A percentile compares a stretch with the other conserved stretches of the same genome.
Conservation (phyloP, 2,888 invertebrate species). For the Drosophila gaucha region DNA sequence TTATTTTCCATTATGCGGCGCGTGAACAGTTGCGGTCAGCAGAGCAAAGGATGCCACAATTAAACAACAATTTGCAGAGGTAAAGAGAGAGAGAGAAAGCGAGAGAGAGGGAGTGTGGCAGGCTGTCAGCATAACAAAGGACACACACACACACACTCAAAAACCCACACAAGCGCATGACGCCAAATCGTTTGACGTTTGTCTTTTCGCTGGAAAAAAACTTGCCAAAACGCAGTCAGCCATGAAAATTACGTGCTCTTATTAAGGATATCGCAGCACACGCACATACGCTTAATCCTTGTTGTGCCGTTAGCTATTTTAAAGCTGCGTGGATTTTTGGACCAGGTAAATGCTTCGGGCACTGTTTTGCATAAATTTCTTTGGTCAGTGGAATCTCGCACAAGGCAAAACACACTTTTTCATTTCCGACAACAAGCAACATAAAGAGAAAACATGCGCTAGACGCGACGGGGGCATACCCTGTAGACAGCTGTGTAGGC, state of each 20-base stretch:
- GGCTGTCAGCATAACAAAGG: conserved; percentile 2
- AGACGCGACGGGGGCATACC: neutral
- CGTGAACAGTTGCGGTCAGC: conserved; percentile 42
- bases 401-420: conserved; percentile 4
- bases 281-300: conserved; percentile 5
- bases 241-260: conserved; percentile 28
- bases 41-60: conserved; percentile 53
- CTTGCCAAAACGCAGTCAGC: conserved; percentile 1
- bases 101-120: neutral
- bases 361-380: conserved; percentile 38
- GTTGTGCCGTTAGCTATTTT: neutral
- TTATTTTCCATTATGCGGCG: conserved; percentile 60
- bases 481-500: too few relatives aligned
- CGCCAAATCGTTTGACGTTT: conserved; percentile 28
- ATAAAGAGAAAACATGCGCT: neutral
- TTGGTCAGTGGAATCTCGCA: conserved; percentile 2
- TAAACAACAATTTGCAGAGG: conserved; percentile 58
- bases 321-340: neutral
- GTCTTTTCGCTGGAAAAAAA: conserved; percentile 19
- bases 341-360: conserved; percentile 30
- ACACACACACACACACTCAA: neutral
- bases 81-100: neutral
- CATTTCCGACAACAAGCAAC: conserved; percentile 17
- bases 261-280: conserved; percentile 19
- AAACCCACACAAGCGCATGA: conserved; percentile 48